Percentiles rank a stretch among this genome's conserved stretches.
Evolutionary conservation across 2,113 vertebrate species (phyloP).

Genomic region (Eptesicus fuscus): DNA sequence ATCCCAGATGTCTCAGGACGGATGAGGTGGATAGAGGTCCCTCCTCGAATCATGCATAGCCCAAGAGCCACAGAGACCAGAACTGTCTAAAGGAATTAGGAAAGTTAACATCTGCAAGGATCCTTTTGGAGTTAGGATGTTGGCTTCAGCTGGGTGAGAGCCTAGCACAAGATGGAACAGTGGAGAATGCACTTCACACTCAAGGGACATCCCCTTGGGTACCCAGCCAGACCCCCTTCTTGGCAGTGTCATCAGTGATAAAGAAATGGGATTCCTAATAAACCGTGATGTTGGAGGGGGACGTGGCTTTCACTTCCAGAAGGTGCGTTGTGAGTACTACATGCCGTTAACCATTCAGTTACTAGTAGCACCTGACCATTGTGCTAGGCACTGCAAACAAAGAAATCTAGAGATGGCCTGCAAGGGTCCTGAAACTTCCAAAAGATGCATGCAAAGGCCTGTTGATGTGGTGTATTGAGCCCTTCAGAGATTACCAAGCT

Average conservation of each 20-base stretch:
- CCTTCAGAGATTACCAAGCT: background rate
- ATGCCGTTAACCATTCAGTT: background rate
- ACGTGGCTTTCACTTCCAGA: background rate
- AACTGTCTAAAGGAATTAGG: background rate
- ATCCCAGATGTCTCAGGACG: background rate
- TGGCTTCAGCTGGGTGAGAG: background rate
- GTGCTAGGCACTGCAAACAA: background rate
- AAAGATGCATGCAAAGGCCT: background rate
- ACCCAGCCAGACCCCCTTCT: background rate
- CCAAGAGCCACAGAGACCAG: background rate
- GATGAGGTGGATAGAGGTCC: background rate
- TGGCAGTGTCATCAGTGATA: background rate
- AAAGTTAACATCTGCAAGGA: background rate
- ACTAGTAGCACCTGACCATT: background rate
- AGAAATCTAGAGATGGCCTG: background rate
- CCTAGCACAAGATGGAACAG: background rate
- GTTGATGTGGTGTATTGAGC: background rate
- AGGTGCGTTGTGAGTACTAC: background rate
- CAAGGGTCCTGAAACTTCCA: background rate
- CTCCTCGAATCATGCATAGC: background rate
- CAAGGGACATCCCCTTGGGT: background rate
- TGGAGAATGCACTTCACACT: background rate
- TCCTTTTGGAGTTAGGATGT: background rate
- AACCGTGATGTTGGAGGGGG: background rate
- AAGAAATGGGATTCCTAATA: background rate